Conservation (phyloP, 2,113 vertebrate genomes). For the Leptobrachium ailaonicum region DNA sequence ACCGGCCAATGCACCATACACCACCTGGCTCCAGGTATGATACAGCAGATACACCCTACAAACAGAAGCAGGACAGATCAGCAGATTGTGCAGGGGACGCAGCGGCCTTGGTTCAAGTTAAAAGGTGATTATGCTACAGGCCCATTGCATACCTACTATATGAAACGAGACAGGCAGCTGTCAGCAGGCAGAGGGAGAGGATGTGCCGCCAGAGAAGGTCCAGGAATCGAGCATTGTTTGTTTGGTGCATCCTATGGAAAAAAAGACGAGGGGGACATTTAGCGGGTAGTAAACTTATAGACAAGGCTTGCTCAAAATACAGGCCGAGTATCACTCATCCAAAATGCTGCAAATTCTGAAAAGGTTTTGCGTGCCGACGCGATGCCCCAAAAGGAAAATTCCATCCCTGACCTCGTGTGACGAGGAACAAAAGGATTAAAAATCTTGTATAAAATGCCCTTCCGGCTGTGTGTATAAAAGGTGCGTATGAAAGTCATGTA, state of each 20-base stretch:
- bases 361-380: too few species aligned
- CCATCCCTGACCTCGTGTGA: too few species aligned
- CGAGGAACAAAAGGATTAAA: too few species aligned
- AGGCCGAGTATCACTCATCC: background rate
- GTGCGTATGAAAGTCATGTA: too few species aligned
- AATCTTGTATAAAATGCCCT: too few species aligned
- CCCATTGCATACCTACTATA: slow-evolving; percentile 89
- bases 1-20: slow-evolving; percentile 87
- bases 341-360: too few species aligned
- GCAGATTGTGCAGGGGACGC: background rate
- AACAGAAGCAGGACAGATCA: slow-evolving; percentile 8
- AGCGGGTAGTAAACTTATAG: background rate
- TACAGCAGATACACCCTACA: slow-evolving; percentile 94
- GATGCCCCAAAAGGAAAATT: too few species aligned
- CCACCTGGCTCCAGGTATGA: slow-evolving; percentile 95
- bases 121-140: background rate
- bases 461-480: too few species aligned
- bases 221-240: slow-evolving; percentile 96
- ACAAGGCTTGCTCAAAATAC: background rate
- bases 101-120: background rate
- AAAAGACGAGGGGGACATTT: slow-evolving; percentile 31
- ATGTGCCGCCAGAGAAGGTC: slow-evolving; percentile 96
- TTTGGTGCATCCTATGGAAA: slow-evolving; percentile 94
- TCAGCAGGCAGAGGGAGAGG: slow-evolving; percentile 87
- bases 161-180: slow-evolving; percentile 85